phyloP scores from a whole-genome alignment of 2,113 vertebrate species.

The Hemicordylus capensis region DNA sequence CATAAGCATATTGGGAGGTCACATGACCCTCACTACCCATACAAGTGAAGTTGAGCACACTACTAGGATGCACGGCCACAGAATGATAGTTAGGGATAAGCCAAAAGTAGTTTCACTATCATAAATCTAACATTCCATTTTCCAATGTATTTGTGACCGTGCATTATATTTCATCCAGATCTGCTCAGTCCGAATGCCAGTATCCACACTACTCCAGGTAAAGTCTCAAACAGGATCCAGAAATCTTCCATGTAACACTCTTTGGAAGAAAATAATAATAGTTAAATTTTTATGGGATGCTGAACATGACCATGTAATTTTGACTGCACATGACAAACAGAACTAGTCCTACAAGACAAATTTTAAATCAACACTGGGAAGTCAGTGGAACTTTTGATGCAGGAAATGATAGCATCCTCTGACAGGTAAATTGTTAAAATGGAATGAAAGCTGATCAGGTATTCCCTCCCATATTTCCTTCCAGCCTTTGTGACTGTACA shows the following conservation, averaged over 20 bases:
- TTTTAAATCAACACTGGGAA: constrained; percentile 15
- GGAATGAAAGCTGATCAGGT: background rate
- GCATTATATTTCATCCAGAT: too few species aligned
- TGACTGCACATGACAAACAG: constrained; percentile 1
- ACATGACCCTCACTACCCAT: background rate
- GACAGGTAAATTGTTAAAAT: constrained; percentile 17
- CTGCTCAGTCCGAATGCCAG: too few species aligned
- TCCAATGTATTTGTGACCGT: too few species aligned
- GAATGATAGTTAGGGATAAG: background rate
- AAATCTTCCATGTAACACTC: background rate
- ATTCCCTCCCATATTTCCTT: background rate
- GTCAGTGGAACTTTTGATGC: background rate
- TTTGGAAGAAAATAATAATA: background rate
- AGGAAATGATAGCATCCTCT: constrained; percentile 2
- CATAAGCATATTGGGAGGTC: too few species aligned
- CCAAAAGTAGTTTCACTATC: background rate
- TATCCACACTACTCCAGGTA: too few species aligned
- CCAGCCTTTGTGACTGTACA: background rate
- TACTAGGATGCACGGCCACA: background rate
- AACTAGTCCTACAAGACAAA: background rate
- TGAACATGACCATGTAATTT: background rate
- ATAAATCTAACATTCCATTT: too few species aligned
- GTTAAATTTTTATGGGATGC: background rate
- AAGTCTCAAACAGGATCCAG: too few species aligned
- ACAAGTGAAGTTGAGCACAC: background rate